Percentiles rank a stretch among this genome's conserved stretches.
Evolutionary conservation across 2,888 invertebrate species (phyloP).

Genomic region (Brenthis daphne): DNA sequence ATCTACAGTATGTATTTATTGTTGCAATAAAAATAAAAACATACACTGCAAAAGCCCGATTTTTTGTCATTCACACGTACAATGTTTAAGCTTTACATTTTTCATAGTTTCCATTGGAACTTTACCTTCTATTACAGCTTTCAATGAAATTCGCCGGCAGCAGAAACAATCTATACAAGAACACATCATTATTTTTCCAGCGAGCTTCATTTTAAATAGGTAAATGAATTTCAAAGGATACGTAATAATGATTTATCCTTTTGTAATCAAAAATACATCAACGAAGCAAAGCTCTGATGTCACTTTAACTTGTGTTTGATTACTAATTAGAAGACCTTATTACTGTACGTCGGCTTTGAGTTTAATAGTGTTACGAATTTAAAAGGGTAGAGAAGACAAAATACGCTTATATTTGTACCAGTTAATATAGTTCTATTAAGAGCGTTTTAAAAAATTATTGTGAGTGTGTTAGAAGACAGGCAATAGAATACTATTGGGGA

Average conservation of each 20-base stretch:
- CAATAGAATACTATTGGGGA: not conserved
- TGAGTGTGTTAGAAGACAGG: not conserved
- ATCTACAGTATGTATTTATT: too few species aligned
- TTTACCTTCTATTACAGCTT: too few species aligned
- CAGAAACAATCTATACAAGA: not conserved
- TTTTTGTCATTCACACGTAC: too few species aligned
- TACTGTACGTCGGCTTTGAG: conserved; percentile 17
- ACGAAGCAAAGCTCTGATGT: not conserved
- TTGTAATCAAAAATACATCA: conserved; percentile 9
- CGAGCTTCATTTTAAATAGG: not conserved
- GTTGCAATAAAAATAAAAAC: too few species aligned
- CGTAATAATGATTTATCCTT: conserved; percentile 5
- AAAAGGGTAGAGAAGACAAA: not conserved
- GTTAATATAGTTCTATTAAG: not conserved
- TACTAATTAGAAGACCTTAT: conserved; percentile 36
- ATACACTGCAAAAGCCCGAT: too few species aligned
- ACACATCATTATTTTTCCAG: conserved; percentile 4
- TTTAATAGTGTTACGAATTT: conserved; percentile 5
- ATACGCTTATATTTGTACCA: too few species aligned
- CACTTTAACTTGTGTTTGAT: conserved; percentile 13
- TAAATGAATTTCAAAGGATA: conserved; percentile 8
- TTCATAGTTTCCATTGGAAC: too few species aligned
- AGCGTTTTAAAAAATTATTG: not conserved
- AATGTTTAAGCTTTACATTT: too few species aligned
- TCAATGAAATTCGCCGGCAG: not conserved